Evolutionary conservation across 1,140 invertebrate species (phyloP), one percentile per base, ranked within the genome.

Genomic region (Drosophila auraria): DNA sequence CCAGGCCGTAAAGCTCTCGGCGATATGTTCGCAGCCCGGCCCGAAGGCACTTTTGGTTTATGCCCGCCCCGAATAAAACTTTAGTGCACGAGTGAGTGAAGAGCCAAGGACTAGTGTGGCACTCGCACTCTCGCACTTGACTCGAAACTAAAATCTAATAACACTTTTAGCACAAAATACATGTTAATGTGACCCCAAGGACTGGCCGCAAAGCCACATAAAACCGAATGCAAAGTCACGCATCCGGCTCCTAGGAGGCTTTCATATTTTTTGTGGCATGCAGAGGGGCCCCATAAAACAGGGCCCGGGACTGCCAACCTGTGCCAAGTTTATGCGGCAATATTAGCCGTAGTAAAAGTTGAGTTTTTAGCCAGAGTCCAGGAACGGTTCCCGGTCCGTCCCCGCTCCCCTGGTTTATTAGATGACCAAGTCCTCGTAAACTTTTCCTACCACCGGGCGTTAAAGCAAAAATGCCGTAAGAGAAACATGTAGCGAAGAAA

Each of bases 61-160:
- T 89, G 86, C 83, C 57, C 44, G 75, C 44, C 80, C 73, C 78
- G 54, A 89, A 89, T 89, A 89, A 89, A 89, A 89, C 86, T 89
- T 89, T 89, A 89, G 70, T 89, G 86, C 82, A 80, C 70, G 76
- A 74, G 78, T 63, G 77, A 72, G 71, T 63, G 63, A 33, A 4
- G 40, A 33, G 70, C 57, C 81, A 80, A 71, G 76, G 58, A 65
- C 69, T 45, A 15, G 20, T 20, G 20, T 20, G 20, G 20, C 51
- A 65, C 59, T 56, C 47, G 12, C 45, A 7, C 54, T 49, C 54
- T 73, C 78, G 71, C 86, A 89, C 82, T 89, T 90, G 86, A 89
- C 86, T 89, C 81, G 86, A 90, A 89, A 91, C 86, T 89, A 89
- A 89, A 89, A 89, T 89, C 86, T 89, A 89, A 89, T 89, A 89